Evolutionary conservation across 2,113 vertebrate genomes (phyloP), one percentile per base, ranked within the genome.

Genomic region (Balaeniceps rex): DNA sequence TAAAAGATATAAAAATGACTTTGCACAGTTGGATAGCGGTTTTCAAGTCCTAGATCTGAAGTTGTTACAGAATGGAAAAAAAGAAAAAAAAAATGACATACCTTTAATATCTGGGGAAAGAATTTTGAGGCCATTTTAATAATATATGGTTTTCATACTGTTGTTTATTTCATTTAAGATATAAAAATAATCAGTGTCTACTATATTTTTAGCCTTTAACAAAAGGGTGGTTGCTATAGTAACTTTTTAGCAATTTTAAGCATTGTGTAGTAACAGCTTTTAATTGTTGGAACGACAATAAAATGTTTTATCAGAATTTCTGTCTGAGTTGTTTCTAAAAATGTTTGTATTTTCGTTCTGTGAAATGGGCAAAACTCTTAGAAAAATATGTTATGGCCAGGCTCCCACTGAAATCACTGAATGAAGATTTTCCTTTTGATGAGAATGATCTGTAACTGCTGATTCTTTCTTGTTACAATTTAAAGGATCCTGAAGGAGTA

Each of bases 401-500:
- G 24, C 24, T 86, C 3, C 23, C 36, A 44, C 44, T 89, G 82
- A 71, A 64, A 58, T 72, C 14, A 16, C 38, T 36, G 29, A 55
- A 34, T n/a, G 6, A n/a, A 77, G 22, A 19, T 80, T 88, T 54
- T 55, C 18, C 18, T 57, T 57, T 71, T 29, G 25, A 14, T 34
- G 38, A 51, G 25, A 76, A 15, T 52, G 29, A 24, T 54, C 63
- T 87, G 6, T 92, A 78, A 71, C 44, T 57, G 29, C 28, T 76
- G 22, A 3, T 75, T 69, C 52, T 91, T 91, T 91, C 46, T 63
- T 93, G 14, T 92, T 97, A 31, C 66, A 33, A 71, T 95, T 64
- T 46, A 87, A 97, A 99, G 99, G 99, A 99, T 94, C 99, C 99
- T 1, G 98, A 98, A 51, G 97, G 81, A 17, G 80, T 96, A 13